Evolutionary conservation across 2,113 vertebrate genomes (phyloP).

Genomic region (Amia ocellicauda): DNA sequence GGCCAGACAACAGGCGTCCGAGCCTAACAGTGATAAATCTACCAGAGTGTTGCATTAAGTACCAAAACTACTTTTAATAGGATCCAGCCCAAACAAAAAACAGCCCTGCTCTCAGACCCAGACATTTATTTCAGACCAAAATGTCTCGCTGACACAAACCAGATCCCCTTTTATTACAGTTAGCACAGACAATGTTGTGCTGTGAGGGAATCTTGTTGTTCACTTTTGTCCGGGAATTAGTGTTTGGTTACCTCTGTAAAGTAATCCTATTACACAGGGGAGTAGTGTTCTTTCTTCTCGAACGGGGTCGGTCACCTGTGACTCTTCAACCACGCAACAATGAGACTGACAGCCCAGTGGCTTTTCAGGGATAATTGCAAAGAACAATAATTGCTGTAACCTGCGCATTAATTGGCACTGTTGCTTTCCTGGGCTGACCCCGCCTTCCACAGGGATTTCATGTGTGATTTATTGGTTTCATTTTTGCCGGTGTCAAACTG

Average conservation of each 20-base stretch:
- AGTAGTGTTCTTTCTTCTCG: conserved; percentile 1
- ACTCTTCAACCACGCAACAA: no score
- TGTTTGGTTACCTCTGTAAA: conserved; percentile 42
- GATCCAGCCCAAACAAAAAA: conserved; percentile 71
- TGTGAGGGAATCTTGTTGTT: conserved; percentile 70
- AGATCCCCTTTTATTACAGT: conserved; percentile 76
- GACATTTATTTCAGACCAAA: conserved; percentile 70
- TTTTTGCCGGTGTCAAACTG: no score
- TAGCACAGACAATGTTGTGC: conserved; percentile 68
- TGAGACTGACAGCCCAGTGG: no score
- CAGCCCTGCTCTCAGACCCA: conserved; percentile 58
- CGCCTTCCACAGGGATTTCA: no score
- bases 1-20: conserved; percentile 63
- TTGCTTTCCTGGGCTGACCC: no score
- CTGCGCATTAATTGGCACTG: no score
- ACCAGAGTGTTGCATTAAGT: conserved; percentile 58
- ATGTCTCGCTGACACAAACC: conserved; percentile 78
- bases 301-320: neutral
- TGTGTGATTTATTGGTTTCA: no score
- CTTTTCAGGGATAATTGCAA: no score
- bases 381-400: no score
- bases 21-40: conserved; percentile 66
- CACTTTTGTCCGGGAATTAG: conserved; percentile 60
- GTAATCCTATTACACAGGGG: conserved; percentile 28
- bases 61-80: conserved; percentile 49